These are phyloP conservation scores for Tokudaia tokunoshimensis DNA, from an alignment of 2,797 vertebrate species.

Conservation along the genomic window DNA sequence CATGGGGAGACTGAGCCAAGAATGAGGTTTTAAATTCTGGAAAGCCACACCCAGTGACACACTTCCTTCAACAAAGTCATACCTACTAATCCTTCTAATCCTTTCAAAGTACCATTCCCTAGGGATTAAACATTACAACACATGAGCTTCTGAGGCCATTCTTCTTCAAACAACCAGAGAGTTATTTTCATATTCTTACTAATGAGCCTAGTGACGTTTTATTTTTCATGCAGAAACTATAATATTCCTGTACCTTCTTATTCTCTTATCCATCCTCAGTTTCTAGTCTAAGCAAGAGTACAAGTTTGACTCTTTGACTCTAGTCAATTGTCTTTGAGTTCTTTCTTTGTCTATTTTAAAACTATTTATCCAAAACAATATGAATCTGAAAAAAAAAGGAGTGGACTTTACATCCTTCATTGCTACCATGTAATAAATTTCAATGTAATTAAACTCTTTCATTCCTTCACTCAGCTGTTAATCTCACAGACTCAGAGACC, in stretches of 20 bases:
- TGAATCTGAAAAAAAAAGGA: not conserved
- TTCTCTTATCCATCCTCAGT: not conserved
- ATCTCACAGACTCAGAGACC: not conserved
- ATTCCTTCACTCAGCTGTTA: not conserved
- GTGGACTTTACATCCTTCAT: not conserved
- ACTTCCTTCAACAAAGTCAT: not conserved
- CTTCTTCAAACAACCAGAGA: not conserved
- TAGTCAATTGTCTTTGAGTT: not conserved
- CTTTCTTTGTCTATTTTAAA: not conserved
- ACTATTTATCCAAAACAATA: not conserved
- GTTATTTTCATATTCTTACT: not conserved
- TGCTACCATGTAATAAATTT: not conserved
- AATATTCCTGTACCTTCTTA: not conserved
- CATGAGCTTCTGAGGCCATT: fast-evolving
- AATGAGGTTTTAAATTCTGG: not conserved
- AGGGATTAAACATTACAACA: not conserved
- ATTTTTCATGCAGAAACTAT: not conserved
- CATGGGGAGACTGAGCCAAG: too few relatives aligned
- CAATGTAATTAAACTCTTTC: not conserved
- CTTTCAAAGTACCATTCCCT: not conserved
- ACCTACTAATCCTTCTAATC: not conserved
- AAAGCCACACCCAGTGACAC: not conserved
- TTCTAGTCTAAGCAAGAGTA: not conserved
- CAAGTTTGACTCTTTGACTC: not conserved
- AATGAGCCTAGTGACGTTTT: too few relatives aligned